Evolutionary conservation across 2,888 invertebrate species (phyloP), one percentile per base, ranked within the genome.

Genomic region (Lithophane leautieri): DNA sequence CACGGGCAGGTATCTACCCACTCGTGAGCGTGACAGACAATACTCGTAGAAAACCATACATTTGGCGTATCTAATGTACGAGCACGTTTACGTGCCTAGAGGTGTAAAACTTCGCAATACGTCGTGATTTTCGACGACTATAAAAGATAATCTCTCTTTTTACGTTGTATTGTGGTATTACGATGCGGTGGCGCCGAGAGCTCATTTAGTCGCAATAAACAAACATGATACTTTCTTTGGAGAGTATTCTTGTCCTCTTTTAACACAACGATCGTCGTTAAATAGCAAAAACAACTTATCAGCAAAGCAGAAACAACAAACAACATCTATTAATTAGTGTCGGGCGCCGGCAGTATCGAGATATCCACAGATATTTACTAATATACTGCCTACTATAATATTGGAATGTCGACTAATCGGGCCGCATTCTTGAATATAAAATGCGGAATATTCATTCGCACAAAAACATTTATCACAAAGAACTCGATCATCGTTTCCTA

Each of bases 391-490:
- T 90, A 93, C 94, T 91, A 91, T 86, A 91, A 82, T 80, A 86
- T 90, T 82, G 94, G 95, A 95, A 95, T 96, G 95, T 92, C 84
- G 94, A 92, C 93, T 93, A 93, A 95, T 94, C 94, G 90, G 91
- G 93, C 94, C 90, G 88, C 95, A 96, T 96, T 96, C 96, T 92
- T 94, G 93, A 93, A 94, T 94, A 94, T 88, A 91, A 94, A 85
- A 94, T 93, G 91, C 91, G 86, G 90, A 91, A 92, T 92, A 94
- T 92, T 90, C 90, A 90, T 92, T 93, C 89, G 88, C 85, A 90
- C 94, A 95, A 95, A 95, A 94, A 95, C 94, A 93, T 91, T 89
- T 86, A 84, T 83, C 86, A 79, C 85, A 83, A 89, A 90, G 86
- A 88, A 84, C 79, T 89, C 76, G 78, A 89, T 86, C 85, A 76